A percentile compares a stretch with the other conserved stretches of the same genome.
phyloP scores from a whole-genome alignment of 2,888 invertebrate species.

The Metopia argyrocephala region DNA sequence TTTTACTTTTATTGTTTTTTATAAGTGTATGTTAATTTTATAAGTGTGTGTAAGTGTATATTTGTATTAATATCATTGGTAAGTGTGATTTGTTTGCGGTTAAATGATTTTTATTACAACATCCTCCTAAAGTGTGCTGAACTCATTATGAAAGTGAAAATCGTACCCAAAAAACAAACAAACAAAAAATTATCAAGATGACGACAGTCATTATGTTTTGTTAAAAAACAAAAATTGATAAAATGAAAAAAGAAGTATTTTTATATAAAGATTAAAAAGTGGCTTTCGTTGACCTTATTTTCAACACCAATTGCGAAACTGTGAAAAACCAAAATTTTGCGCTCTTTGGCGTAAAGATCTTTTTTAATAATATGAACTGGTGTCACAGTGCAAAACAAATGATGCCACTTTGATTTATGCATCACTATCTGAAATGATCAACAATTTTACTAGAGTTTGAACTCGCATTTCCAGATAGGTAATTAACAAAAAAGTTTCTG shows the following conservation, averaged over 20 bases:
- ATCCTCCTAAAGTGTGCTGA: conserved; percentile 69
- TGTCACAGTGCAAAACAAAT: too few relatives aligned
- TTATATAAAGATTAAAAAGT: not conserved
- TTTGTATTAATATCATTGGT: not conserved
- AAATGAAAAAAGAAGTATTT: not conserved
- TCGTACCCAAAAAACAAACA: not conserved
- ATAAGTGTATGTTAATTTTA: not conserved
- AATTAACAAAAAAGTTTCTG: too few relatives aligned
- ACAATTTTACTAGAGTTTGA: too few relatives aligned
- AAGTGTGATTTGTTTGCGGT: conserved; percentile 60
- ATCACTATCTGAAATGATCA: too few relatives aligned
- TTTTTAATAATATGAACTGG: not conserved
- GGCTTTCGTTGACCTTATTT: too few relatives aligned
- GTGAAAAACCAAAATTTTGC: too few relatives aligned
- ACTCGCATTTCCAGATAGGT: too few relatives aligned
- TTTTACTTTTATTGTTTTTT: not conserved
- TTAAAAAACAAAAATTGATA: not conserved
- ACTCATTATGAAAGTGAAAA: conserved; percentile 76
- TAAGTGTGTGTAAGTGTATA: conserved; percentile 3
- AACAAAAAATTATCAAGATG: conserved; percentile 16
- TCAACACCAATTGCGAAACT: too few relatives aligned
- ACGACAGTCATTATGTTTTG: conserved; percentile 9
- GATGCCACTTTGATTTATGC: too few relatives aligned
- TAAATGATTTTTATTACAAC: conserved; percentile 63
- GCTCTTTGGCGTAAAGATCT: not conserved